Conservation (phyloP, 2,797 vertebrate genomes). For the Chaunax sp. region DNA sequence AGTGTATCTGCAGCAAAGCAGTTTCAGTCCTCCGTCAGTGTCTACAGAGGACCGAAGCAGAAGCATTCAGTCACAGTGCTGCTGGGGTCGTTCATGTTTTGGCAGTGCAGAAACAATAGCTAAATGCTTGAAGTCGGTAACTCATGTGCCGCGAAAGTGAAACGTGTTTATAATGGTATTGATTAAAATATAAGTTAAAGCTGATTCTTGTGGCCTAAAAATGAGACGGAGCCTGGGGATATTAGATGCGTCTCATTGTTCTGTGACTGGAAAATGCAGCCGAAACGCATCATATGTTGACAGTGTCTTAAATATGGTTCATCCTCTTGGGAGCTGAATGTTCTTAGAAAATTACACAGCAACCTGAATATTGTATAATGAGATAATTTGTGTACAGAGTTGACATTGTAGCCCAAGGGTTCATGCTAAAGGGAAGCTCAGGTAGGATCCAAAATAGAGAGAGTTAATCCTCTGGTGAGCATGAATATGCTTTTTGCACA, state of each 20-base stretch:
- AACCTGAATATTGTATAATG: not conserved
- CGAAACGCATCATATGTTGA: not conserved
- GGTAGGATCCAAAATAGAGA: not conserved
- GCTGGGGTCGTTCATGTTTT: conserved; percentile 1
- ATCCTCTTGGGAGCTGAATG: not conserved
- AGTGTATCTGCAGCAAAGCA: not conserved
- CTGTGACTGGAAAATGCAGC: not conserved
- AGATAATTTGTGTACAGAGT: not conserved
- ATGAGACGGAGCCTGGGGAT: not conserved
- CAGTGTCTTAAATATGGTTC: not conserved
- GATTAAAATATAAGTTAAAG: not conserved
- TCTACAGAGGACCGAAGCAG: not conserved
- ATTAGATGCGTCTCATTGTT: too few relatives aligned
- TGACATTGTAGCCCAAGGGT: not conserved
- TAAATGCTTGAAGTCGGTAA: not conserved
- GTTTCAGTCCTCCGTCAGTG: not conserved
- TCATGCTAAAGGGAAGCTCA: not conserved
- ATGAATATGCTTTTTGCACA: not conserved
- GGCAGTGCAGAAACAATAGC: not conserved
- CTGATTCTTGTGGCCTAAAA: not conserved
- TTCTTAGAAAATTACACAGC: not conserved
- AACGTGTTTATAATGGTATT: not conserved
- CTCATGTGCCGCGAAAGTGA: not conserved
- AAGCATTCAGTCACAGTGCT: not conserved
- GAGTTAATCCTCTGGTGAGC: conserved; percentile 9